A percentile compares a stretch with the other conserved stretches of the same genome.
These are phyloP conservation scores for Abscondita cerata DNA, from an alignment of 2,888 invertebrate species.

Conservation along the genomic window DNA sequence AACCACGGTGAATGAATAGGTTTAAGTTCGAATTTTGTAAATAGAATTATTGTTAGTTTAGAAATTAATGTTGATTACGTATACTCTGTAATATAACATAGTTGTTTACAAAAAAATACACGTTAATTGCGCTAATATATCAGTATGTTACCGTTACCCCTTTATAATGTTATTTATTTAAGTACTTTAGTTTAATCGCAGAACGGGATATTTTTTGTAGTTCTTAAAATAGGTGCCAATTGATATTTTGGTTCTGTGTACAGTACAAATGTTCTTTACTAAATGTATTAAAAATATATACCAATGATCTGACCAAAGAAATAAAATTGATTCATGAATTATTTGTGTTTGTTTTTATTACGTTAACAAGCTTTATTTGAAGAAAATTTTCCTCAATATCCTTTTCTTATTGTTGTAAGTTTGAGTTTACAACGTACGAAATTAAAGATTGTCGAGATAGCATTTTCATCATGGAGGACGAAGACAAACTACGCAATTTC, in stretches of 20 bases:
- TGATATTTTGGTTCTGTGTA: slow-evolving; percentile 47
- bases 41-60: slow-evolving; percentile 49
- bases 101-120: slow-evolving; percentile 49
- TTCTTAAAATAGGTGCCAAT: slow-evolving; percentile 54
- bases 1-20: slow-evolving; percentile 26
- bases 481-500: slow-evolving; percentile 55
- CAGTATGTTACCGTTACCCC: slow-evolving; percentile 47
- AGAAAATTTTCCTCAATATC: slow-evolving; percentile 41
- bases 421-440: slow-evolving; percentile 59
- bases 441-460: slow-evolving; percentile 70
- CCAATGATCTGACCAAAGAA: slow-evolving; percentile 76
- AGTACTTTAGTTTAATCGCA: slow-evolving; percentile 28
- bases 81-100: slow-evolving; percentile 45
- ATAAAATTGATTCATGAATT: slow-evolving; percentile 45
- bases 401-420: slow-evolving; percentile 47
- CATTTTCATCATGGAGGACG: slow-evolving; percentile 63
- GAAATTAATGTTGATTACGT: slow-evolving; percentile 49
- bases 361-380: slow-evolving; percentile 30
- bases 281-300: slow-evolving; percentile 56
- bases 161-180: slow-evolving; percentile 40
- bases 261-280: slow-evolving; percentile 50
- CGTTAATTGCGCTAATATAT: slow-evolving; percentile 44
- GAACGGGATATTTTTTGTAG: slow-evolving; percentile 31
- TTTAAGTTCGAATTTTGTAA: slow-evolving; percentile 42
- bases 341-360: slow-evolving; percentile 24